Evolutionary conservation across 2,113 vertebrate species (phyloP), one percentile per base, ranked within the genome.

Genomic region (Lampris megalopsis): DNA sequence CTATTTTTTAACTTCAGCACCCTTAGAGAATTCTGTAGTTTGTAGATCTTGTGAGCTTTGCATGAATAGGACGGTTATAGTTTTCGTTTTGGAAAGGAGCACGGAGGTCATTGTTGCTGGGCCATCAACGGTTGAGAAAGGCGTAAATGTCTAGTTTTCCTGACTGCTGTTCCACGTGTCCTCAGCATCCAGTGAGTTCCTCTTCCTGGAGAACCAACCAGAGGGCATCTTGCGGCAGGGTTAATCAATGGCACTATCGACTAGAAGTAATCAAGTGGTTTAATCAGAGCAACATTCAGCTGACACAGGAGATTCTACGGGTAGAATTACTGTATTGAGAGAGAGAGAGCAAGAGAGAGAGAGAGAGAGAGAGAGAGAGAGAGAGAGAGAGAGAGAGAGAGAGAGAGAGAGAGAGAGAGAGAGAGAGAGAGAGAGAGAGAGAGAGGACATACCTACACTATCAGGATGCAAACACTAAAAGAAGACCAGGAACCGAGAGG

Each of bases 201-300:
- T 10, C 45, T 68, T 50, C 58, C 54, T 2, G 9, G n/a, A 53
- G 79, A 82, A 63, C 65, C 5, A 8, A 73, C 68, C 80, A 53
- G 70, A 77, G 71, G 79, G 71, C 42, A 67, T 76, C 74, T 58
- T 71, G 62, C 73, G 63, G 67, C 75, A 85, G 73, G 79, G 80
- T 81, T 74, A 87, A 90, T 88, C 85, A 86, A 85, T 86, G 83
- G 56, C 53, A 81, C 68, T 80, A 91, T 83, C 80, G 86, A 86
- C 74, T 63, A 3, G 73, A 71, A 76, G 75, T 83, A 88, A 88
- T 91, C 73, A 79, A 88, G 86, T 80, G 70, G 88, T 90, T 24
- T 89, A 79, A 86, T 86, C 79, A 87, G 75, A 1, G 2, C 0
- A 54, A 67, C 77, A 64, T 81, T 71, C 13, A 35, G 89, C 89